These are phyloP conservation scores for Cinclus mexicanus DNA, from an alignment of 2,113 vertebrate species.

Conservation along the genomic window DNA sequence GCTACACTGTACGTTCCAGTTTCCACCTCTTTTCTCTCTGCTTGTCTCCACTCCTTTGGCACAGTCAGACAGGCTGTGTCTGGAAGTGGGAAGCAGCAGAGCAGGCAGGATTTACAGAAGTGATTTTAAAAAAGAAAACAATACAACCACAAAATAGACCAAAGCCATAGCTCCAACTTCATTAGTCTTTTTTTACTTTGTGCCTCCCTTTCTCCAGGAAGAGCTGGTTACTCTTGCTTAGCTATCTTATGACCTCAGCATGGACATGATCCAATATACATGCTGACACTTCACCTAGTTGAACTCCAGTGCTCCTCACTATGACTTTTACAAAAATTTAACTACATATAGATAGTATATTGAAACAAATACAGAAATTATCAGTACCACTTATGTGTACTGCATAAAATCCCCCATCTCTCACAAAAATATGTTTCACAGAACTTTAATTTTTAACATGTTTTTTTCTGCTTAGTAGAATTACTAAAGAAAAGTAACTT, in stretches of 20 bases:
- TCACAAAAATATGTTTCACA: neutral
- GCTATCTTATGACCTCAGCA: neutral
- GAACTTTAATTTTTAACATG: neutral
- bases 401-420: neutral
- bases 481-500: neutral
- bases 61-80: neutral
- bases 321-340: neutral
- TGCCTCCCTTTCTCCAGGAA: neutral
- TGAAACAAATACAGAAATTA: neutral
- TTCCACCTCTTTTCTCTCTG: neutral
- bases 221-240: neutral
- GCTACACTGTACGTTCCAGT: neutral
- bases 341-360: neutral
- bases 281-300: neutral
- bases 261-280: neutral
- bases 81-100: neutral
- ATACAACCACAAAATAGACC: neutral
- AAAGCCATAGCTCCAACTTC: neutral
- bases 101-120: neutral
- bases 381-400: neutral
- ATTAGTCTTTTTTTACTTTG: neutral
- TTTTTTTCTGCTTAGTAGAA: neutral
- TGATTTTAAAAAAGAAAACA: neutral
- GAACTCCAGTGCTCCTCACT: neutral
- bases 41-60: neutral